Conservation (phyloP, 1,140 invertebrate species). For the Zaprionus inermis region DNA sequence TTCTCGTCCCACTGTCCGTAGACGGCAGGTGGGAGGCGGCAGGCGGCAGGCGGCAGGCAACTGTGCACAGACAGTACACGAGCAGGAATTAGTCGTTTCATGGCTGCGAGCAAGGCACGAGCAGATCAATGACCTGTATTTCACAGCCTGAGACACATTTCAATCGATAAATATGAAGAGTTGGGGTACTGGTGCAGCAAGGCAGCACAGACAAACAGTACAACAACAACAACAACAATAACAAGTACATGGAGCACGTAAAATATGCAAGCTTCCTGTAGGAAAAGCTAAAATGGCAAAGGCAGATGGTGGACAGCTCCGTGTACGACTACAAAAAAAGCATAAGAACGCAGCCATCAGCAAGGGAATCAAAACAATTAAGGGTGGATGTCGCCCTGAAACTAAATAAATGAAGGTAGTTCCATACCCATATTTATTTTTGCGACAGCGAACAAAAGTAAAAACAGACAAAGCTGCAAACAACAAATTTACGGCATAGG, state of each 20-base stretch:
- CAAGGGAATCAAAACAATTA: constrained; percentile 22
- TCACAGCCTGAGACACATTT: constrained; percentile 80
- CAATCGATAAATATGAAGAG: constrained; percentile 82
- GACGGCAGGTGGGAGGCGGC: too few species aligned
- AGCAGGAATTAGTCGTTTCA: constrained; percentile 60
- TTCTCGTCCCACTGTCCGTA: too few species aligned
- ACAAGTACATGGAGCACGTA: constrained; percentile 65
- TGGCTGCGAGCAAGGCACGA: constrained; percentile 60
- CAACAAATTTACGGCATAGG: too few species aligned
- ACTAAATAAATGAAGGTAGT: constrained; percentile 19
- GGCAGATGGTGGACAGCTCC: constrained; percentile 46
- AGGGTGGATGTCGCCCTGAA: constrained; percentile 41
- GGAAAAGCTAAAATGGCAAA: constrained; percentile 80
- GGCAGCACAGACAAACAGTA: constrained; percentile 49
- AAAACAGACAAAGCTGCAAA: too few species aligned
- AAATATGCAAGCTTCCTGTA: constrained; percentile 81
- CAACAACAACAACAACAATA: constrained; percentile 49
- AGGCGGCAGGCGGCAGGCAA: too few species aligned
- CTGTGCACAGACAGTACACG: constrained; percentile 16
- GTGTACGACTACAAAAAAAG: constrained; percentile 13
- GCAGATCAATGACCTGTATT: constrained; percentile 82
- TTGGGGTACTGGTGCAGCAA: constrained; percentile 58
- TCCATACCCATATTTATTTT: background rate
- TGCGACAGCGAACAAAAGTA: background rate
- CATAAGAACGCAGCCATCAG: constrained; percentile 46